Percentiles rank a stretch among this genome's conserved stretches.
phyloP scores from a whole-genome alignment of 2,113 vertebrate species.

The Odobenus rosmarus region DNA sequence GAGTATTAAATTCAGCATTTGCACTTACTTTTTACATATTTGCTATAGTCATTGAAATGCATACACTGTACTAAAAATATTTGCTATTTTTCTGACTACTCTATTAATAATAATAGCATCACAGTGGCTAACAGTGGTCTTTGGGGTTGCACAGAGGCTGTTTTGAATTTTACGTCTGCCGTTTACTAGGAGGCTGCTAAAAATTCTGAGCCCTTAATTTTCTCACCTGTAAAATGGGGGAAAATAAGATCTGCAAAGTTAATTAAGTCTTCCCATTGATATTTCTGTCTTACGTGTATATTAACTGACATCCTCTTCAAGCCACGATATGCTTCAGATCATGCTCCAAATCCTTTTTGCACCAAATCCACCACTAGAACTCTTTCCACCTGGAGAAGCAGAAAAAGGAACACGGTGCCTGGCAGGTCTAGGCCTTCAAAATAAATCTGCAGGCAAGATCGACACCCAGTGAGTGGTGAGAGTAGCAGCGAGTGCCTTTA shows the following conservation, averaged over 20 bases:
- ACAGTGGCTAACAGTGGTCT: background rate
- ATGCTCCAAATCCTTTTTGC: background rate
- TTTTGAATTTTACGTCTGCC: background rate
- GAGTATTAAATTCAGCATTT: background rate
- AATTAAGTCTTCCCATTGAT: background rate
- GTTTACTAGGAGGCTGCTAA: background rate
- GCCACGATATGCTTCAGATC: background rate
- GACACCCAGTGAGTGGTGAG: background rate
- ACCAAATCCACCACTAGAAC: background rate
- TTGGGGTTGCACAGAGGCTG: background rate
- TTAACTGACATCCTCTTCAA: background rate
- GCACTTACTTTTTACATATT: background rate
- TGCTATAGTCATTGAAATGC: background rate
- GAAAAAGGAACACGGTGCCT: constrained; percentile 1
- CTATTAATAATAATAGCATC: background rate
- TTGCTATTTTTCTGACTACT: background rate
- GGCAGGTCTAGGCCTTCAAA: background rate
- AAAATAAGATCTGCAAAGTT: constrained; percentile 25
- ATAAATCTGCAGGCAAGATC: constrained; percentile 13
- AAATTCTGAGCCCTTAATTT: background rate
- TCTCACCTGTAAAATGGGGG: background rate
- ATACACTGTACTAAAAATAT: background rate
- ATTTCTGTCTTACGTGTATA: background rate
- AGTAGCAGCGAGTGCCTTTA: background rate
- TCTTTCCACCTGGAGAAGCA: background rate